Evolutionary conservation across 2,113 vertebrate species (phyloP), one percentile per base, ranked within the genome.

Genomic region (Eurypyga helias): DNA sequence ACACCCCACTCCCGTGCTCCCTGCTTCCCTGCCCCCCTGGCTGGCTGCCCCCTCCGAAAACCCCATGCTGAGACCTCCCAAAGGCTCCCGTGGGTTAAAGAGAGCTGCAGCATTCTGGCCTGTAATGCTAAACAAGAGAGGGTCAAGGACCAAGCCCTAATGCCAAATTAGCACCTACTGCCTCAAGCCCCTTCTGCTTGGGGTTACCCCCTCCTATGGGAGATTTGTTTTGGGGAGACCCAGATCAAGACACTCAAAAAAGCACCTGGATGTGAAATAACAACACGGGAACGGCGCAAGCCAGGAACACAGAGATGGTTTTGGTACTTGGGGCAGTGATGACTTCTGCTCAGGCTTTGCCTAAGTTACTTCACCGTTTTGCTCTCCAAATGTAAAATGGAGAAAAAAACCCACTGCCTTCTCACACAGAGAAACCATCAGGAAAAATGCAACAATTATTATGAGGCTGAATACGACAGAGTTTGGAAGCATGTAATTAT

Each of bases 221-320:
- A 77, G 52, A 48, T 26, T 23, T 48, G 9, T 16, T 69, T 14
- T 24, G 17, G 41, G 20, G 33, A 61, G 3, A 52, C 5, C 17
- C 36, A 31, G 17, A 16, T n/a, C 34, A 52, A 7, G 29, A 51
- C 5, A 20, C 8, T 7, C 51, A 61, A 41, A 64, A 15, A 15
- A 17, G 18, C 25, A 66, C 13, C 24, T 52, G 72, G 36, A 43
- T 55, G 48, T 26, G 38, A 67, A 77, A 34, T 2, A 57, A 24
- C 29, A 43, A 36, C 33, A 64, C 15, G 54, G 33, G 10, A 69
- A 49, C 7, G 48, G 58, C 77, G 13, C 10, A 19, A 75, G 31
- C 20, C 3, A 7, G 76, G 51, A 45, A 23, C 5, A 36, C 7
- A 46, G 54, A 45, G 0, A 0, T 17, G 25, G 69, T 4, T 57